Evolutionary conservation across 1,140 invertebrate species (phyloP), one percentile per base, ranked within the genome.

Genomic region (Drosophila yakuba): DNA sequence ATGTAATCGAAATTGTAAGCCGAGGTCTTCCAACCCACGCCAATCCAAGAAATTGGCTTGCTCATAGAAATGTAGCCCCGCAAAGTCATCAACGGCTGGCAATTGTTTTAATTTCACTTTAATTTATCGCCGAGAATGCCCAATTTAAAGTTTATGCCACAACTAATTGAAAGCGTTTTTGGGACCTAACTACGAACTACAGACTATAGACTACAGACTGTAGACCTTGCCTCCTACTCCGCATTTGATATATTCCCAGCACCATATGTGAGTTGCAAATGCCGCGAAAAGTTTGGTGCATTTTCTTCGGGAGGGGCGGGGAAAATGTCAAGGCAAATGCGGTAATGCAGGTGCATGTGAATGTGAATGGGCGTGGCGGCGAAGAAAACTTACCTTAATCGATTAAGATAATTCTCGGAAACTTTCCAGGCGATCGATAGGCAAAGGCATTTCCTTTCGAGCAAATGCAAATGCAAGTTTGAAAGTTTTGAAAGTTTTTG

Each of bases 21-120:
- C 4, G 28, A 32, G 52, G 62, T 67, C 25, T 45, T 7, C 28
- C 28, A 10, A 10, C 68, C 68, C 68, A 72, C 68, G 52, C 32
- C 7, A 38, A 54, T 12, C 11, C 45, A n/a, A 8, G 11, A 12
- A 58, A 71, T 58, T 71, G 28, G 44, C 48, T 56, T 50, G 25
- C 43, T 39, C 35, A 51, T 66, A 69, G 63, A 68, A 69, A 56
- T 68, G 66, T 32, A 25, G 28, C 44, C 51, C 68, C 64, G 35
- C 67, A 36, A 48, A 68, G 41, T 50, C 63, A 67, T 67, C 59
- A 62, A 14, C 32, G 5, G 2, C 32, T 35, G 12, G 36, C 41
- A 71, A 72, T 72, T 72, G 68, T 71, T 71, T 72, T 72, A 57
- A 72, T 72, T 72, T 71, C 68, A 58, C 32, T 72, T 58, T 72